Evolutionary conservation across 1,140 invertebrate species (phyloP).

Genomic region (Hermetia illucens): DNA sequence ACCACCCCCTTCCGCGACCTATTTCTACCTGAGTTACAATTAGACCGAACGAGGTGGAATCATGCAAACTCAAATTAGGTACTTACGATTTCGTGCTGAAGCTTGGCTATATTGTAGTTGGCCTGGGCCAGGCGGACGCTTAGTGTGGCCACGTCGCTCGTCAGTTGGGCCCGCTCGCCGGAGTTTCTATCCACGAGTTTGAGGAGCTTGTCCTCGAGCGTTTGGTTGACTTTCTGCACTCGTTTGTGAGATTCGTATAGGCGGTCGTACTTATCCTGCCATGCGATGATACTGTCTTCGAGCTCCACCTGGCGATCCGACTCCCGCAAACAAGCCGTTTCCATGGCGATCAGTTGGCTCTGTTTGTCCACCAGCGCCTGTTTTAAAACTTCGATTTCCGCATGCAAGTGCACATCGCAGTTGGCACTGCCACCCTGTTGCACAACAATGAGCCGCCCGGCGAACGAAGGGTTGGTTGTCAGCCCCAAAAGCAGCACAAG

Average conservation of each 20-base stretch:
- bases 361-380: conserved; percentile 66
- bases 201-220: conserved; percentile 85
- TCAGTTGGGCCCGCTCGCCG: conserved; percentile 74
- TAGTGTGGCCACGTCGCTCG: conserved; percentile 72
- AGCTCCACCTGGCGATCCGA: conserved; percentile 62
- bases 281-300: conserved; percentile 70
- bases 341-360: conserved; percentile 69
- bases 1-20: too few species aligned
- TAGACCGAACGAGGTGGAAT: neutral
- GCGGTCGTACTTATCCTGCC: conserved; percentile 85
- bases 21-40: too few species aligned
- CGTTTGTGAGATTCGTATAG: conserved; percentile 86
- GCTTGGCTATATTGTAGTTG: conserved; percentile 67
- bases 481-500: too few species aligned
- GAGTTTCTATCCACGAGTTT: conserved; percentile 88
- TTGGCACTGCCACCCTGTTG: too few species aligned
- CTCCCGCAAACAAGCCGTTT: conserved; percentile 69
- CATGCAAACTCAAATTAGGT: conserved; percentile 3
- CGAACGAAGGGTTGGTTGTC: too few species aligned
- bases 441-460: too few species aligned
- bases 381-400: conserved; percentile 76
- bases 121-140: conserved; percentile 80
- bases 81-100: conserved; percentile 87
- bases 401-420: conserved; percentile 56
- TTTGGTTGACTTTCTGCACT: conserved; percentile 90